A percentile compares a stretch with the other conserved stretches of the same genome.
Evolutionary conservation across 23 tunicate species (phyloP).

Genomic region (Trididemnum nubilum): DNA sequence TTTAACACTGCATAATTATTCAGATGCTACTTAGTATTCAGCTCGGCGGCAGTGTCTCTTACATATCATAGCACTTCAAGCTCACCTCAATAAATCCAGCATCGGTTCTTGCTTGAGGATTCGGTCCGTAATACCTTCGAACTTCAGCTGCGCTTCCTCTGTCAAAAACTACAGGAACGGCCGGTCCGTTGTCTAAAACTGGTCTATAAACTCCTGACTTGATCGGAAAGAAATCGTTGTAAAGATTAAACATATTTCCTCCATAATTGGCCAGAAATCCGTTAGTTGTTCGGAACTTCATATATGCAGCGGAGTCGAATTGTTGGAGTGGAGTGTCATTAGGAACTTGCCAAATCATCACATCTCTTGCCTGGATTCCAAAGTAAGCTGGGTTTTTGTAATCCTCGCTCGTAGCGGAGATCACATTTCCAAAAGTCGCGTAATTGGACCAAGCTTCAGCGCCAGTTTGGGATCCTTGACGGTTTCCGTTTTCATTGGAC

Average conservation of each 20-base stretch:
- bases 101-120: neutral
- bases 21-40: too few relatives aligned
- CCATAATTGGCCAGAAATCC: constrained; percentile 58
- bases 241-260: constrained; percentile 54
- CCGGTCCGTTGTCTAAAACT: constrained; percentile 58
- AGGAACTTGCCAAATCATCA: constrained; percentile 74
- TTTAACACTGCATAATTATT: too few relatives aligned
- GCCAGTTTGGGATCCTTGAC: constrained; percentile 3
- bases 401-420: constrained; percentile 64
- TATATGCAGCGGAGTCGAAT: constrained; percentile 28
- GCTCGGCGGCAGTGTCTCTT: too few relatives aligned
- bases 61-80: too few relatives aligned
- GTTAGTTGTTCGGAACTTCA: constrained; percentile 46
- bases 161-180: constrained; percentile 50
- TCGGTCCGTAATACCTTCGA: neutral
- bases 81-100: too few relatives aligned
- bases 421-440: constrained; percentile 40
- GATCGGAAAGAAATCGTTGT: constrained; percentile 41
- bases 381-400: constrained; percentile 70
- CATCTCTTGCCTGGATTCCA: constrained; percentile 44
- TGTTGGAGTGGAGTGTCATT: constrained; percentile 53
- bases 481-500: constrained; percentile 69
- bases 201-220: constrained; percentile 26
- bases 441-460: constrained; percentile 61
- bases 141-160: constrained; percentile 5